Percentiles rank a stretch among this genome's conserved stretches.
Evolutionary conservation across 1,140 invertebrate species (phyloP).

Genomic region (Cherax quadricarinatus): DNA sequence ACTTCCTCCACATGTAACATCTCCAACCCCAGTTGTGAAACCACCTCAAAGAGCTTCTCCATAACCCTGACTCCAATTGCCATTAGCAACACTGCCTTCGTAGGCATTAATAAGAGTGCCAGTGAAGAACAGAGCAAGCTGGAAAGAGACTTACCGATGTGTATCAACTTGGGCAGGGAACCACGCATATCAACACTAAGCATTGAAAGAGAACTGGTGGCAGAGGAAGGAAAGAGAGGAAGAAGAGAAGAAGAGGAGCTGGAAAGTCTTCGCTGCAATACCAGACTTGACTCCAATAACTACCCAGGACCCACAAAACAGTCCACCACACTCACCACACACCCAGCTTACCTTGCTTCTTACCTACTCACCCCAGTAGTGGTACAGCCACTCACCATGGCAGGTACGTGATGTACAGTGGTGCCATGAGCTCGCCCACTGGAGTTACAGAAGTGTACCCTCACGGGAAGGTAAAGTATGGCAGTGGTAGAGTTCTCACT

Average conservation of each 20-base stretch:
- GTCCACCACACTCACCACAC: neutral
- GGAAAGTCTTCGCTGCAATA: neutral
- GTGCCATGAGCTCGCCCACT: neutral
- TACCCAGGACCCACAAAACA: neutral
- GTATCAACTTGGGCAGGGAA: neutral
- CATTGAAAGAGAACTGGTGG: neutral
- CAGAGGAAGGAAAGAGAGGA: neutral
- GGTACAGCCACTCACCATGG: neutral
- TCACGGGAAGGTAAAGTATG: no score
- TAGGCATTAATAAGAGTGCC: neutral
- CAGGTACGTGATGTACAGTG: slow-evolving; percentile 8
- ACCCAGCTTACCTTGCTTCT: slow-evolving; percentile 38
- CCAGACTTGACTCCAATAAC: neutral
- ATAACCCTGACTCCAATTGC: neutral
- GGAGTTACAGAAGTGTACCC: no score
- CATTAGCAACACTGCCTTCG: neutral
- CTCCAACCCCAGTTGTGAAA: neutral
- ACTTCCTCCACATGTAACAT: neutral
- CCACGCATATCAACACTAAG: neutral
- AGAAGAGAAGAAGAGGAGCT: neutral
- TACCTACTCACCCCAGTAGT: neutral
- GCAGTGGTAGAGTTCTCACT: neutral
- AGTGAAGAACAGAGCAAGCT: neutral
- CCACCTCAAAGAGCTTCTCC: neutral
- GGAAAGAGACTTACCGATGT: neutral